phyloP scores from a whole-genome alignment of 2,113 vertebrate species.

The Ciconia stormi region DNA sequence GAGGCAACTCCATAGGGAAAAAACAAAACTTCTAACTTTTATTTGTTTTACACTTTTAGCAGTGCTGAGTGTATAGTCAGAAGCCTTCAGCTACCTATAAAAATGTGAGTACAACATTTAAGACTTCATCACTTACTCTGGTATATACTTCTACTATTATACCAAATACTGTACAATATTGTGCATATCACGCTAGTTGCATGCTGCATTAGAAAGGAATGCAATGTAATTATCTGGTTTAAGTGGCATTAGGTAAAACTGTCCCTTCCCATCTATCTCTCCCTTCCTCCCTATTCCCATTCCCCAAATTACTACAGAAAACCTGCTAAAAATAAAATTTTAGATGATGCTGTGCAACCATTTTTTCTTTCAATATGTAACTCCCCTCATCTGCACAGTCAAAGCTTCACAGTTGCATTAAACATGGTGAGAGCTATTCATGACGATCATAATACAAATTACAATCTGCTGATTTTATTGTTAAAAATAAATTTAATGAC shows the following conservation, averaged over 20 bases:
- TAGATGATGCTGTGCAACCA: not conserved
- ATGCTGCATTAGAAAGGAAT: not conserved
- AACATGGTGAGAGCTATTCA: not conserved
- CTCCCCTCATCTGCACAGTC: not conserved
- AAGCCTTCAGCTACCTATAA: not conserved
- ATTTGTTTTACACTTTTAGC: not conserved
- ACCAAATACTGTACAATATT: not conserved
- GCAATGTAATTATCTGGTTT: not conserved
- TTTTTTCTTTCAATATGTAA: not conserved
- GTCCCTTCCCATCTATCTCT: not conserved
- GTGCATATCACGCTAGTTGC: not conserved
- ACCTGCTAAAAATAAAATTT: not conserved
- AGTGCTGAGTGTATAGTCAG: not conserved
- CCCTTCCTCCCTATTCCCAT: not conserved
- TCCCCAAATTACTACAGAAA: not conserved
- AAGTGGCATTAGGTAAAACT: not conserved
- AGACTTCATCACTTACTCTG: not conserved
- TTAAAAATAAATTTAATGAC: constrained; percentile 47
- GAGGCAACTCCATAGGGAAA: not conserved
- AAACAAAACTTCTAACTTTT: not conserved
- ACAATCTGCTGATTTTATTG: constrained; percentile 24
- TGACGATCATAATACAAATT: not conserved
- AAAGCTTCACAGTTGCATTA: constrained; percentile 1
- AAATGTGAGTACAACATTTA: not conserved
- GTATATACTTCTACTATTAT: not conserved